Conservation (phyloP, 2,888 invertebrate genomes). For the Onthophagus sagittarius region DNA sequence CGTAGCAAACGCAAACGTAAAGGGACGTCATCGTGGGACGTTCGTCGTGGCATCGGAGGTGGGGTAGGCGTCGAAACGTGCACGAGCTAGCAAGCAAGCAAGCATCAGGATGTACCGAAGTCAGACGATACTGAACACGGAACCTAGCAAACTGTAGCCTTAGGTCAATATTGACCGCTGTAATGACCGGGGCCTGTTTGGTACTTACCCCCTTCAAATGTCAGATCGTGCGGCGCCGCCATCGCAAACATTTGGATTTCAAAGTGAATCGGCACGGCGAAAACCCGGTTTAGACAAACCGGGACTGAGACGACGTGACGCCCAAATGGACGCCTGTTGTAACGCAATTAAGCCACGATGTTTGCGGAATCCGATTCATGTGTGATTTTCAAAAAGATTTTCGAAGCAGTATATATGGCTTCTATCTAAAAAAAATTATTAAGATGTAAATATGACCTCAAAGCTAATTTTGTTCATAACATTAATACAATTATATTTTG, state of each 20-base stretch:
- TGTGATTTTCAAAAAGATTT: no score
- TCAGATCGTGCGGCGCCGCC: conserved; percentile 29
- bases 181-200: conserved; percentile 24
- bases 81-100: conserved; percentile 4
- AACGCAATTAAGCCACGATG: not conserved
- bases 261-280: conserved; percentile 20
- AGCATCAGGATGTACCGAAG: conserved; percentile 22
- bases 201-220: conserved; percentile 32
- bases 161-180: conserved; percentile 30
- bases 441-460: no score
- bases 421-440: no score
- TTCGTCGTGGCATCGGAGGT: not conserved
- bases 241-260: conserved; percentile 31
- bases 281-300: not conserved
- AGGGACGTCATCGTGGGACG: not conserved
- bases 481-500: no score
- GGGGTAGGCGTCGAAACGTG: not conserved
- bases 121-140: not conserved
- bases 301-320: not conserved
- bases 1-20: no score
- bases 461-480: no score
- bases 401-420: no score
- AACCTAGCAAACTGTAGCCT: conserved; percentile 19
- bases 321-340: not conserved
- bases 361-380: no score